Percentiles rank a stretch among this genome's conserved stretches.
phyloP scores from a whole-genome alignment of 2,888 invertebrate genomes.

The Cataglyphis altisquamis region DNA sequence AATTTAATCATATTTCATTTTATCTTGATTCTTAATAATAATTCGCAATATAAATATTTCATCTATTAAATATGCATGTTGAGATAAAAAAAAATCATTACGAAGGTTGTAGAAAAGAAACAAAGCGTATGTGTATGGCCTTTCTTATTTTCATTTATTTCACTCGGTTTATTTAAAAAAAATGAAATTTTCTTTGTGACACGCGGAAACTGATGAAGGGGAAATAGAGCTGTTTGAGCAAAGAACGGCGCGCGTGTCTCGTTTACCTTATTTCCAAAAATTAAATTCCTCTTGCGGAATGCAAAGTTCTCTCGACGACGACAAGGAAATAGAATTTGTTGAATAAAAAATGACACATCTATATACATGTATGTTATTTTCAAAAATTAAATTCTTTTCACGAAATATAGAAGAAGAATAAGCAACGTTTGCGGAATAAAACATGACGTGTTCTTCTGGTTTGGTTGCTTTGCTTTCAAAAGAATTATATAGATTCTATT shows the following conservation, averaged over 20 bases:
- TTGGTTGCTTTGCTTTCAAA: not conserved
- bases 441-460: not conserved
- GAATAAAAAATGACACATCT: constrained; percentile 24
- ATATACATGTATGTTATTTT: constrained; percentile 27
- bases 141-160: constrained; percentile 15
- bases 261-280: constrained; percentile 27
- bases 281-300: constrained; percentile 19
- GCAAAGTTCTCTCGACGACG: constrained; percentile 4
- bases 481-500: not conserved
- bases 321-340: constrained; percentile 32
- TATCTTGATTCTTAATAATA: constrained; percentile 3
- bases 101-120: not conserved
- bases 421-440: constrained; percentile 12
- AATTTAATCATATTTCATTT: not conserved
- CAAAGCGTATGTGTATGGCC: no score
- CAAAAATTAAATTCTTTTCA: constrained; percentile 40
- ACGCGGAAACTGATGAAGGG: constrained; percentile 15
- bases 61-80: not conserved
- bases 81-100: not conserved
- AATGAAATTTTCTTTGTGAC: constrained; percentile 2
- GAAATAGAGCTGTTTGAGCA: constrained; percentile 39
- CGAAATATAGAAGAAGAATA: not conserved
- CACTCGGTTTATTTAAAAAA: constrained; percentile 25
- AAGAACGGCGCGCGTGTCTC: constrained; percentile 4
- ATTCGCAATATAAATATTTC: not conserved